phyloP scores from a whole-genome alignment of 2,888 invertebrate genomes.

The Nemotelus pantherinus region DNA sequence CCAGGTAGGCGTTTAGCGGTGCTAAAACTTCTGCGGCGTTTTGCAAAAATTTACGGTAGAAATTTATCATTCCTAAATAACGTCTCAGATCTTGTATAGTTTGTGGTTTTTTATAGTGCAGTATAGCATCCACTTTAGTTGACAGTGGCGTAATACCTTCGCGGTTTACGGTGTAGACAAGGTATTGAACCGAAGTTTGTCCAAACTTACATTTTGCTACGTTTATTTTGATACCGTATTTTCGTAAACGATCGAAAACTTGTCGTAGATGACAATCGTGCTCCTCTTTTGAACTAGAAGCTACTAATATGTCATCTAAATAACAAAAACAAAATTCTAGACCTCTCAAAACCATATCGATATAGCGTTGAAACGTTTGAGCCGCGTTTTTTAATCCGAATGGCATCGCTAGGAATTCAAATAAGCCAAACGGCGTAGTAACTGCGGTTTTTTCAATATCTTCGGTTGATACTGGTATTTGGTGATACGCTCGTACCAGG shows the following conservation, averaged over 20 bases:
- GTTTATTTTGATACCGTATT: constrained; percentile 8
- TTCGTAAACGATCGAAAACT: background rate
- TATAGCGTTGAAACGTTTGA: constrained; percentile 58
- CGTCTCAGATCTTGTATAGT: background rate
- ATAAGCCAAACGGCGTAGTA: constrained; percentile 57
- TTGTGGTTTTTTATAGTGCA: background rate
- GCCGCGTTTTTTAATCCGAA: constrained; percentile 60
- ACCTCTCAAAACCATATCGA: constrained; percentile 55
- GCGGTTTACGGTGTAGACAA: background rate
- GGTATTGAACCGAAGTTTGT: background rate
- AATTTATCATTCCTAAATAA: constrained; percentile 14
- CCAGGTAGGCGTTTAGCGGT: background rate
- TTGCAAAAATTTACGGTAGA: constrained; percentile 3
- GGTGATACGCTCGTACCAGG: constrained; percentile 56
- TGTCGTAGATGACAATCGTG: background rate
- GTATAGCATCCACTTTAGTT: background rate
- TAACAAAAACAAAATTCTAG: constrained; percentile 53
- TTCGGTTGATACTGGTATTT: constrained; percentile 55
- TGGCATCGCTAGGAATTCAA: constrained; percentile 56
- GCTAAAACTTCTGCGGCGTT: constrained; percentile 11
- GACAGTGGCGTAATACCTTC: background rate
- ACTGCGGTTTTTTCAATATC: constrained; percentile 57
- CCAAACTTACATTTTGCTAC: background rate
- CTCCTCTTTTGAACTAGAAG: constrained; percentile 46
- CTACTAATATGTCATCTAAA: constrained; percentile 55